Base-by-base conservation (phyloP, 1,140 invertebrate genomes). In the Linepithema humile region DNA sequence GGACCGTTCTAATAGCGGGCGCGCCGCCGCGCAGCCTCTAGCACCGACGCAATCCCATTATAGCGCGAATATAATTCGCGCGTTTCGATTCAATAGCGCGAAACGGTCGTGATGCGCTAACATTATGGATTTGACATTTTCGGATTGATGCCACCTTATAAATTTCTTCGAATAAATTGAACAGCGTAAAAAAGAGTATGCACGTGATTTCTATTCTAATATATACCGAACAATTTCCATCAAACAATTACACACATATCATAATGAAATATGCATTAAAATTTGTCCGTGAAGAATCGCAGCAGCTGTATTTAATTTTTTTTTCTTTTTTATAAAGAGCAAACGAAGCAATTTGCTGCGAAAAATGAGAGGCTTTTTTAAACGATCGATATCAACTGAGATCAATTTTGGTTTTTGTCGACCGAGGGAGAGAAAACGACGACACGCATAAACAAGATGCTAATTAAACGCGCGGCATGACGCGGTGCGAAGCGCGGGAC, bases 401-500 rank as follows among this genome's bases (percentile, higher is more conserved):
- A 40, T 67, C 9, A 20, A 15, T 40, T 45, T 80, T 40, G 83
- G 45, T 77, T 84, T 69, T 78, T 55, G n/a, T 3, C 12, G 29
- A 29, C 17, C 12, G 83, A 82, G 59, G 50, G 17, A 35, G 23
- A 10, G 20, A 55, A 77, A 26, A 26, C 20, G 53, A 48, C 45
- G 86, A 88, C 67, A 83, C 74, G 84, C 83, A 72, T 85, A 85
- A 90, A 85, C 87, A 85, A 83, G 84, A 87, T 73, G 38, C 89
- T 92, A 92, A 92, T 92, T 92, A 93, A 92, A 89, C 78, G 77
- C n/a, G n/a, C n/a, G n/a, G n/a, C n/a, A n/a, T n/a, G n/a, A n/a
- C n/a, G n/a, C n/a, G 83, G 74, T 50, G 69, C 32, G 29, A 9
- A 65, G 57, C 32, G 55, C 82, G 78, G 62, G 23, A 48, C 57